phyloP scores from a whole-genome alignment of 1,140 invertebrate species.

The Callitettix versicolor region DNA sequence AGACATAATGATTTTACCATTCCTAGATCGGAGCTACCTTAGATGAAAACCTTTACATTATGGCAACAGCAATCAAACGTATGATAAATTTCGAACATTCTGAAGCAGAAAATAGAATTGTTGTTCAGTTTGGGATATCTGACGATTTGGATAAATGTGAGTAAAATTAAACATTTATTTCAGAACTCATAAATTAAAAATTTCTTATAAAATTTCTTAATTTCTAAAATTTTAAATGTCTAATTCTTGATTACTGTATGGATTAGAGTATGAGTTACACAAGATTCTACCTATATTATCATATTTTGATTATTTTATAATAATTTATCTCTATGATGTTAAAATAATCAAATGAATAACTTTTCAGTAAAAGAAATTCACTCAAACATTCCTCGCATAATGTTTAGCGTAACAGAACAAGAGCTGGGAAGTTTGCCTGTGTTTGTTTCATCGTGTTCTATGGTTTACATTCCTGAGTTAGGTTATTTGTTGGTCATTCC shows the following conservation, averaged over 20 bases:
- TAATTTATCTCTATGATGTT: too few species aligned
- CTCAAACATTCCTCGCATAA: constrained; percentile 9
- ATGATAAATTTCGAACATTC: constrained; percentile 43
- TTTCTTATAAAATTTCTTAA: too few species aligned
- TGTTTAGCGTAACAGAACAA: constrained; percentile 16
- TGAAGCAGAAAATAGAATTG: constrained; percentile 33
- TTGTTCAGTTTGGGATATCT: constrained; percentile 40
- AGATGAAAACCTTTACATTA: constrained; percentile 32
- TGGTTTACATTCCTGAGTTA: constrained; percentile 70
- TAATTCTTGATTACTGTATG: too few species aligned
- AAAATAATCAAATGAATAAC: too few species aligned
- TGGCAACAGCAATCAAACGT: constrained; percentile 29
- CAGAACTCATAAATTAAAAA: too few species aligned
- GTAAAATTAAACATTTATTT: too few species aligned
- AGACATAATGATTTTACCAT: too few species aligned
- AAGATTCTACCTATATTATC: too few species aligned
- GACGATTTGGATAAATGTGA: constrained; percentile 27
- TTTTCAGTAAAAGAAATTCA: constrained; percentile 16
- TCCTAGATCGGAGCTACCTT: constrained; percentile 32
- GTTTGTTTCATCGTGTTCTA: constrained; percentile 55
- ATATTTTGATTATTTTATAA: too few species aligned
- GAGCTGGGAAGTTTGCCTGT: constrained; percentile 54
- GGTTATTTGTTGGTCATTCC: constrained; percentile 65
- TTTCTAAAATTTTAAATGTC: too few species aligned
- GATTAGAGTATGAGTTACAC: too few species aligned